A percentile compares a stretch with the other conserved stretches of the same genome.
phyloP scores from a whole-genome alignment of 2,113 vertebrate genomes.

The Cebidichthys violaceus region DNA sequence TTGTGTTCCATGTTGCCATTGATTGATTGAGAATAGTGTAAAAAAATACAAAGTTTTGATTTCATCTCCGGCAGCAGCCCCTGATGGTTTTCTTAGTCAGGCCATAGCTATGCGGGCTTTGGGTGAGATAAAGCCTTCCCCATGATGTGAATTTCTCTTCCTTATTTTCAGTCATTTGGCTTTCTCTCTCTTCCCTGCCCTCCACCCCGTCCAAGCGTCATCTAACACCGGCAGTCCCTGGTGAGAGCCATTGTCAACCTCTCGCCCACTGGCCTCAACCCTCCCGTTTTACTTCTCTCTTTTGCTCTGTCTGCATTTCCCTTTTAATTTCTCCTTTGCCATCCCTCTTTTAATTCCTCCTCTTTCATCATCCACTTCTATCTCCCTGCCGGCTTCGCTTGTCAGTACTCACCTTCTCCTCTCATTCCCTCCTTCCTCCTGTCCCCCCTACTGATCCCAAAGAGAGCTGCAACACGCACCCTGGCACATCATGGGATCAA shows the following conservation, averaged over 20 bases:
- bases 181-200: neutral
- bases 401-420: conserved; percentile 24
- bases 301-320: conserved; percentile 15
- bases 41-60: neutral
- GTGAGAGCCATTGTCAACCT: conserved; percentile 7
- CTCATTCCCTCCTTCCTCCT: neutral
- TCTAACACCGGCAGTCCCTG: conserved; percentile 11
- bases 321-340: conserved; percentile 29
- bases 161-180: neutral
- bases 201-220: conserved; percentile 3
- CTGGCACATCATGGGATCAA: conserved; percentile 28
- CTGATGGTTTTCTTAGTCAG: conserved; percentile 15
- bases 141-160: neutral
- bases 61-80: neutral
- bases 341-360: conserved; percentile 41
- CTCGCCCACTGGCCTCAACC: neutral
- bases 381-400: conserved; percentile 26
- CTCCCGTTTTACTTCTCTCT: conserved; percentile 14
- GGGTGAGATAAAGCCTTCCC: neutral
- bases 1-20: conserved; percentile 4
- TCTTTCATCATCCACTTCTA: conserved; percentile 42
- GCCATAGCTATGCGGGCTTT: neutral
- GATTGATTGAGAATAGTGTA: neutral
- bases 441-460: conserved; percentile 3
- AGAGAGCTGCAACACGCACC: conserved; percentile 1